These are phyloP conservation scores for Oasisia sp. DNA, from an alignment of 2,888 invertebrate species.

Conservation along the genomic window DNA sequence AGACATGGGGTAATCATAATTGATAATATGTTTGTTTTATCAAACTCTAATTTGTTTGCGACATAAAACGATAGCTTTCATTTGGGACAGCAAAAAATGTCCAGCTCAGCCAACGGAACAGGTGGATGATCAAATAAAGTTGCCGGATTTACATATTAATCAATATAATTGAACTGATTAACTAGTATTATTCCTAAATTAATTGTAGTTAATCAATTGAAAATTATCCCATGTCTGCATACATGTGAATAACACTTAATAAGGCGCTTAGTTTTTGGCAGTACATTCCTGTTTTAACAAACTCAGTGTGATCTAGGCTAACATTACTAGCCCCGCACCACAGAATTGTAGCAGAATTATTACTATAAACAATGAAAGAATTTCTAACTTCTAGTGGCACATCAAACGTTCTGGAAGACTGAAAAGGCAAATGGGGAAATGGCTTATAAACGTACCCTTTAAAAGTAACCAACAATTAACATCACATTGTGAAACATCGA, in stretches of 20 bases:
- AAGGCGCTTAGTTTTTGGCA: not conserved
- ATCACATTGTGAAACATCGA: not conserved
- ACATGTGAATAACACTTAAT: not conserved
- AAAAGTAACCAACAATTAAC: conserved; percentile 2
- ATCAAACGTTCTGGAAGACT: not conserved
- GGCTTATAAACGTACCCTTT: not conserved
- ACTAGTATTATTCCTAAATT: not conserved
- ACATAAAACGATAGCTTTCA: not conserved
- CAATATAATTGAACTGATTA: not conserved
- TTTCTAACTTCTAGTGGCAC: not conserved
- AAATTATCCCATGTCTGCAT: not conserved
- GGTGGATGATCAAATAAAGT: not conserved
- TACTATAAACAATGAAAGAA: not conserved
- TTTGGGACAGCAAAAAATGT: not conserved
- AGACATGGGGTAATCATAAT: not conserved
- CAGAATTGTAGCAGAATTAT: not conserved
- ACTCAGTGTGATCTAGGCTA: not conserved
- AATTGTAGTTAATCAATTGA: not conserved
- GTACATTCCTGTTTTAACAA: not conserved
- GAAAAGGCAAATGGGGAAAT: not conserved
- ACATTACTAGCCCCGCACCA: not conserved
- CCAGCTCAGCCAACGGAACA: not conserved
- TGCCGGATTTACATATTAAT: not conserved
- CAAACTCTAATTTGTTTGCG: not conserved
- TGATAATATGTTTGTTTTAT: not conserved